Evolutionary conservation across 1,140 invertebrate genomes (phyloP), one percentile per base, ranked within the genome.

Genomic region (Palaemon carinicauda): DNA sequence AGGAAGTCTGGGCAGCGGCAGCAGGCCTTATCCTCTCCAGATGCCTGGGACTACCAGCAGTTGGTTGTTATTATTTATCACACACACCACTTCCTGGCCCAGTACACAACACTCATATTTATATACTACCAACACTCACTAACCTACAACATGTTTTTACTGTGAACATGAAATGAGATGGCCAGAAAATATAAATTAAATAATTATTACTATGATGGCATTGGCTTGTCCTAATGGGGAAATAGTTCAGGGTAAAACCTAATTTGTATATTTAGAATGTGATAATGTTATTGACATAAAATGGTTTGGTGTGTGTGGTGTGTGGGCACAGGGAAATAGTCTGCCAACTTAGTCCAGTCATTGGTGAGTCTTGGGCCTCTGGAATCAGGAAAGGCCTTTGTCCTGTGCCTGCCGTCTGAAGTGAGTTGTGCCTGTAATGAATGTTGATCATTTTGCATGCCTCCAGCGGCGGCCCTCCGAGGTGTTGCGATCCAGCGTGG

Each of bases 401-500:
- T 82, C 81, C 87, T 56, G 87, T 88, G 80, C 87, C 84, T 86
- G 84, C 84, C 81, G 80, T 88, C 81, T 88, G 87, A 88, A 88
- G 87, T 88, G 87, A 88, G 87, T 88, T 82, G 87, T 88, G 87
- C 87, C 87, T 88, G 87, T 88, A 88, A 88, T 87, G 88, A 88
- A 89, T 90, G 89, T 90, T 89, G 83, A 89, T 90, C 89, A 89
- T 87, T 90, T 88, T 89, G 88, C 85, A 89, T 89, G 86, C 89
- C 91, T 90, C 92, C 93, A 93, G 95, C 94, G 90, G 94, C 95
- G 90, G 95, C 93, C 83, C 90, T 93, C 74, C 91, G 93, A 91
- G 94, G 94, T 87, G 94, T 95, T 87, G 94, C 94, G 29, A 94
- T 95, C 89, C 95, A 95, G 89, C 93, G 95, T 90, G 94, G 95